phyloP scores from a whole-genome alignment of 2,888 invertebrate genomes.

The Marasmarcha lunaedactyla region DNA sequence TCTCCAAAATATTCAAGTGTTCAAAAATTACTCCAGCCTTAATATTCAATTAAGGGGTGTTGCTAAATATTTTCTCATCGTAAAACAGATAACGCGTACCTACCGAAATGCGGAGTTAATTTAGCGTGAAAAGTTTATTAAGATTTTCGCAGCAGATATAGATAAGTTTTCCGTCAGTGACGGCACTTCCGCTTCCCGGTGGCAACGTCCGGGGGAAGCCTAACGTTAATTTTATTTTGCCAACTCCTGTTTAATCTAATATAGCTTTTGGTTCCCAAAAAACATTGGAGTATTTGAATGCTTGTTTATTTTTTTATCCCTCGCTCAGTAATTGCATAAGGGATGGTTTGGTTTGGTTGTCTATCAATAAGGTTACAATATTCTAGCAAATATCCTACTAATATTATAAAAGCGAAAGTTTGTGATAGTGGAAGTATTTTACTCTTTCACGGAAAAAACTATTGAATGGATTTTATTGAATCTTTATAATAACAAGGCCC shows the following conservation, averaged over 20 bases:
- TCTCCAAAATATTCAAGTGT: no score
- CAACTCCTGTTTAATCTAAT: conserved; percentile 49
- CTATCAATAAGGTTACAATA: no score
- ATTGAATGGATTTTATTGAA: no score
- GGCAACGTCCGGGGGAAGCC: conserved; percentile 44
- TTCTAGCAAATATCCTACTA: no score
- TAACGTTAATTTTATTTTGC: conserved; percentile 63
- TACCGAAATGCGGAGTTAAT: background rate
- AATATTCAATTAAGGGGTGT: background rate
- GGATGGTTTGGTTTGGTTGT: no score
- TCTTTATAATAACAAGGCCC: no score
- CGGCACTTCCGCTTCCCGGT: conserved; percentile 45
- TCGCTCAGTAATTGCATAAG: no score
- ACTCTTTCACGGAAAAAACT: no score
- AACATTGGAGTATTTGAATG: no score
- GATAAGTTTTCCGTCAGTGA: conserved; percentile 42
- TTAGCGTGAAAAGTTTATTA: conserved; percentile 41
- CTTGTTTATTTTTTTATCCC: no score
- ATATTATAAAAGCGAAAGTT: no score
- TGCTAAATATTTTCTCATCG: background rate
- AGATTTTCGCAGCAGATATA: conserved; percentile 41
- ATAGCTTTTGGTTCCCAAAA: conserved; percentile 18
- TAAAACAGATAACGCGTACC: background rate
- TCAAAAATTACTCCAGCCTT: background rate
- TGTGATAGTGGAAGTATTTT: no score